A percentile compares a stretch with the other conserved stretches of the same genome.
Conservation (phyloP, 2,113 vertebrate species). For the Centropus bengalensis region DNA sequence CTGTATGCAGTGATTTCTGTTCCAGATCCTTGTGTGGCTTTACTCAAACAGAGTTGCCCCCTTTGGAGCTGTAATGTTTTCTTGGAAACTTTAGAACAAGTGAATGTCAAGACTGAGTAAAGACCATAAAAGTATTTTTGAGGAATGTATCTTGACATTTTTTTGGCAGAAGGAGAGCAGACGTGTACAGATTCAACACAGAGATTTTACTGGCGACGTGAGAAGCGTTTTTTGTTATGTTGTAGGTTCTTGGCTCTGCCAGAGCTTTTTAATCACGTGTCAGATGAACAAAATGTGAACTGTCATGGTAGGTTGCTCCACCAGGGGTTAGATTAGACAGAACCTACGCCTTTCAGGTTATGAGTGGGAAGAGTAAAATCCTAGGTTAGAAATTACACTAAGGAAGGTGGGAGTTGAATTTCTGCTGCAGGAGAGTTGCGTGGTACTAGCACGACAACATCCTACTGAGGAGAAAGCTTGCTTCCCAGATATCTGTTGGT, state of each 20-base stretch:
- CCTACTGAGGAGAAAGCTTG: background rate
- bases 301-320: background rate
- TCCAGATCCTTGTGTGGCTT: background rate
- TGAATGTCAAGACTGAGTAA: constrained; percentile 42
- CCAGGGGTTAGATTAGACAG: background rate
- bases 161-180: constrained; percentile 67
- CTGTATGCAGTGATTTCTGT: background rate
- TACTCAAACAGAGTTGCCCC: background rate
- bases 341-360: background rate
- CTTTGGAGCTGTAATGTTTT: constrained; percentile 43
- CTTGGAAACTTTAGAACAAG: constrained; percentile 61
- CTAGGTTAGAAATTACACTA: no score
- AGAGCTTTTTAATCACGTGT: constrained; percentile 20
- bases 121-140: constrained; percentile 45
- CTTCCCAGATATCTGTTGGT: background rate
- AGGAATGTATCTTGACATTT: constrained; percentile 63
- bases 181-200: background rate
- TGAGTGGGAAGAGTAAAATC: background rate
- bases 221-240: constrained; percentile 1
- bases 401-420: background rate
- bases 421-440: background rate
- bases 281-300: background rate
- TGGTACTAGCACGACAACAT: background rate
- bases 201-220: constrained; percentile 26
- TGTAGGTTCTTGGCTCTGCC: constrained; percentile 38